These are phyloP conservation scores for Pollimyrus isidori DNA, from an alignment of 2,113 vertebrate species.

Conservation along the genomic window DNA sequence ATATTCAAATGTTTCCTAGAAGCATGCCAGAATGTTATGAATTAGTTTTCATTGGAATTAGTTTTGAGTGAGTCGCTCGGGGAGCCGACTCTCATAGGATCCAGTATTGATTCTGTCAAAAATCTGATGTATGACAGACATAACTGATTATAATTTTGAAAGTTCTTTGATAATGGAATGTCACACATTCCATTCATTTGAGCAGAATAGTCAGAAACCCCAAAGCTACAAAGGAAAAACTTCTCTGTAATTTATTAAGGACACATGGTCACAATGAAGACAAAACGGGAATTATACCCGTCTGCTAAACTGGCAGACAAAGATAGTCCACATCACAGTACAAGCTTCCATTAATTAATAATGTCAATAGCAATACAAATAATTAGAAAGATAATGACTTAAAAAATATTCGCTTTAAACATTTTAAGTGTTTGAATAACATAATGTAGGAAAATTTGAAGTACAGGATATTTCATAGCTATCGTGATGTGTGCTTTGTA, in stretches of 20 bases:
- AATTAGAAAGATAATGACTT: neutral
- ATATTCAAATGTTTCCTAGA: neutral
- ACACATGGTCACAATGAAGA: neutral
- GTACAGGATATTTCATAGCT: neutral
- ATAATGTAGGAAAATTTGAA: neutral
- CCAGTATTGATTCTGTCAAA: neutral
- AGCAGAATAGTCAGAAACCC: neutral
- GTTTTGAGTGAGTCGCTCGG: neutral
- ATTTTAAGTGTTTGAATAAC: neutral
- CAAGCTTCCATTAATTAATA: neutral
- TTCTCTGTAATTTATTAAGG: neutral
- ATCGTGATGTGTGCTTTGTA: neutral
- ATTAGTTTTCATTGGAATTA: neutral
- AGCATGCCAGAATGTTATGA: neutral
- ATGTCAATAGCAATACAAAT: neutral
- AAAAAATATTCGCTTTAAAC: neutral
- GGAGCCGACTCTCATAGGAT: neutral
- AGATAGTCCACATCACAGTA: neutral
- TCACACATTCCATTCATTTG: neutral
- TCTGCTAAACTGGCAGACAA: neutral
- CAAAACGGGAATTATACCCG: neutral
- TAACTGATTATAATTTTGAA: neutral
- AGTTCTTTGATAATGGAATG: neutral
- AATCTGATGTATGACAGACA: neutral
- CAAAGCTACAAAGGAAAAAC: neutral